Evolutionary conservation across 1,140 invertebrate genomes (phyloP), one percentile per base, ranked within the genome.

Genomic region (Magallana gigas): DNA sequence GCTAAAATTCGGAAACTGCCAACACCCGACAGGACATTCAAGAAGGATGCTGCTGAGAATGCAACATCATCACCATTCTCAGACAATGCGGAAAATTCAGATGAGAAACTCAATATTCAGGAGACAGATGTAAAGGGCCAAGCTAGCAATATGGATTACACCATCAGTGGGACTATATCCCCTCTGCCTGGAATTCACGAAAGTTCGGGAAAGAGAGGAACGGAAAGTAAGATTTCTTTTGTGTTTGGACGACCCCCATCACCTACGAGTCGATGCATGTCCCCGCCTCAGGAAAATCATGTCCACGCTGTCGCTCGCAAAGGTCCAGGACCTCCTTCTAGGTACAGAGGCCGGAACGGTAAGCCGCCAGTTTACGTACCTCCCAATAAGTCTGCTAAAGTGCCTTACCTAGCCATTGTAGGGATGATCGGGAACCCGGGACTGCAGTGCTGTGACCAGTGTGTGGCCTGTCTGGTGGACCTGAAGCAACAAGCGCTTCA

Each of bases 401-500:
- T 59, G 83, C 85, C 83, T 23, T 57, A 82, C n/a, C 57, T 64
- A 76, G 82, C 83, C 76, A 76, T 84, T 23, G 18, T 58, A 16
- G 59, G 29, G 83, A 62, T 60, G 56, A 59, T n/a, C 1, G 29
- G 29, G 16, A 87, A 68, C 60, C 60, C 23, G 6, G 85, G 81
- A n/a, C 84, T 81, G 57, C 57, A 71, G 18, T 87, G 68, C 68
- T 90, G 88, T 81, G 85, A 90, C 58, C 88, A 90, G 18, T 90
- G 88, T 86, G 87, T 86, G 62, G 83, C 83, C 56, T 90, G 88
- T 59, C 86, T 90, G 18, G 62, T 88, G 23, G 86, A 90, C 76
- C 87, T 90, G 9, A 90, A 90, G 64, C 86, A 87, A 84, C 88
- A 90, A 88, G 86, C 88, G n/a, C 85, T 90, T 48, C 71, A 87